These are phyloP conservation scores for Oryctolagus cuniculus DNA, from an alignment of 2,113 vertebrate genomes.

Conservation along the genomic window mOryCun1.1 NC_091435.1:5221501-5222000, in stretches of 20 bases:
- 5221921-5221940: background rate
- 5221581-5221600: background rate
- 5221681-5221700: background rate
- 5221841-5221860: background rate
- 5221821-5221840: background rate
- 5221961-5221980: too few species aligned
- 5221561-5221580: background rate
- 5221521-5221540: background rate
- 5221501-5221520: background rate
- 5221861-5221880: background rate
- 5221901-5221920: background rate
- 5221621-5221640: background rate
- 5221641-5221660: background rate
- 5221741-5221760: background rate
- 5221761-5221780: background rate
- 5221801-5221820: background rate
- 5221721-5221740: background rate
- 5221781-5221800: background rate
- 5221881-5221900: background rate
- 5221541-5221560: background rate
- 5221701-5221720: background rate
- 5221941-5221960: too few species aligned
- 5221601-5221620: too few species aligned
- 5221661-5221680: background rate
- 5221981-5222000: too few species aligned